A percentile compares a stretch with the other conserved stretches of the same genome.
These are phyloP conservation scores for Bagarius yarrelli DNA, from an alignment of 2,113 vertebrate genomes.

Conservation along the genomic window DNA sequence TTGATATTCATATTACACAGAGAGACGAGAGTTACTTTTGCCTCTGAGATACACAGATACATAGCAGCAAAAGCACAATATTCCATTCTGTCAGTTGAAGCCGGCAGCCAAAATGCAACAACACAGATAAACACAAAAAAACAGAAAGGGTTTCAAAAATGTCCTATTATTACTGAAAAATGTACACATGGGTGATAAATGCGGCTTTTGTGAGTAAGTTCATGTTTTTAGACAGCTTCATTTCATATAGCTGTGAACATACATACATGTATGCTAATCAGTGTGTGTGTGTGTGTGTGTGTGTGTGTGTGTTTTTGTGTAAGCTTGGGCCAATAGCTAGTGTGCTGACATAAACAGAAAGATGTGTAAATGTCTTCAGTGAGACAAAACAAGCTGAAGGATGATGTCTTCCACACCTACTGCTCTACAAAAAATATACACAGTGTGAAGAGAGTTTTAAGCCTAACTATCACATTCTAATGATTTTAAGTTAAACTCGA, in stretches of 20 bases:
- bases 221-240: neutral
- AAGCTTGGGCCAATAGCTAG: conserved; percentile 34
- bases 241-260: neutral
- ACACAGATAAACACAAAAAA: neutral
- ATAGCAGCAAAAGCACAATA: conserved; percentile 3
- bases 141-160: neutral
- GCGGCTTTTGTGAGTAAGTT: neutral
- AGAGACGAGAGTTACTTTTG: conserved; percentile 4
- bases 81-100: conserved; percentile 2
- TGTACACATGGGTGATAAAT: neutral
- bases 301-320: conserved; percentile 6
- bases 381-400: conserved; percentile 8
- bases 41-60: neutral
- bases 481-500: neutral
- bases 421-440: conserved; percentile 3
- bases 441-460: conserved; percentile 7
- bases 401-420: conserved; percentile 16
- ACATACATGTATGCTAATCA: neutral
- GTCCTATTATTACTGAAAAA: conserved; percentile 13
- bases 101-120: conserved; percentile 13
- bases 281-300: neutral
- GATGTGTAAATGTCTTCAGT: conserved; percentile 57
- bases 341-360: conserved; percentile 53
- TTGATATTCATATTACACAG: conserved; percentile 37
- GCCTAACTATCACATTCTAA: neutral